Conservation (phyloP, 2,113 vertebrate genomes). For the Siniperca knerii region DNA sequence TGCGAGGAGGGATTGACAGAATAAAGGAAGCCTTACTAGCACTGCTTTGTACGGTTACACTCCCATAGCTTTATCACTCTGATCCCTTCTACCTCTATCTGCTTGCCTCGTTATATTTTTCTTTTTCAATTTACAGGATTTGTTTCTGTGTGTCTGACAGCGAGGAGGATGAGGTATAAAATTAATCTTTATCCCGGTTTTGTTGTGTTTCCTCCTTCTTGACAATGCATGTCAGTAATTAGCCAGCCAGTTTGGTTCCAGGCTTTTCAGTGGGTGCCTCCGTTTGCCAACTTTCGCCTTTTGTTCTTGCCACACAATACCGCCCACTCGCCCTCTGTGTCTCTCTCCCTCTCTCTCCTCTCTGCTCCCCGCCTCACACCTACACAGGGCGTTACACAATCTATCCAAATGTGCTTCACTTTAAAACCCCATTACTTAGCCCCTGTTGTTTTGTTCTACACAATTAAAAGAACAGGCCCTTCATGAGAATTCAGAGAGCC, state of each 20-base stretch:
- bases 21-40: conserved; percentile 66
- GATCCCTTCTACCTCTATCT: conserved; percentile 74
- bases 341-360: conserved; percentile 64
- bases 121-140: conserved; percentile 84
- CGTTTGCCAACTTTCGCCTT: conserved; percentile 84
- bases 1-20: conserved; percentile 65
- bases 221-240: conserved; percentile 85
- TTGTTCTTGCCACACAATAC: conserved; percentile 82
- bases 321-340: conserved; percentile 81
- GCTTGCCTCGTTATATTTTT: conserved; percentile 53
- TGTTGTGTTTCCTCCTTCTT: conserved; percentile 77
- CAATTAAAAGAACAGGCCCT: conserved; percentile 83
- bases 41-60: conserved; percentile 63
- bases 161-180: conserved; percentile 81
- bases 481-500: conserved; percentile 77
- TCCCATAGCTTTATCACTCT: conserved; percentile 70
- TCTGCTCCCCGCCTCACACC: conserved; percentile 78
- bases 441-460: conserved; percentile 84
- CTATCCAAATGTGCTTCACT: conserved; percentile 82
- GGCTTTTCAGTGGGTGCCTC: conserved; percentile 79
- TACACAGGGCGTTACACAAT: conserved; percentile 85
- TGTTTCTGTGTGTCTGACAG: conserved; percentile 74
- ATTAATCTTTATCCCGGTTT: conserved; percentile 85
- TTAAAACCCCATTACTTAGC: conserved; percentile 85
- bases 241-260: conserved; percentile 83